Percentiles rank a stretch among this genome's conserved stretches.
Evolutionary conservation across 2,888 invertebrate species (phyloP).

Genomic region (Polyploca ridens): DNA sequence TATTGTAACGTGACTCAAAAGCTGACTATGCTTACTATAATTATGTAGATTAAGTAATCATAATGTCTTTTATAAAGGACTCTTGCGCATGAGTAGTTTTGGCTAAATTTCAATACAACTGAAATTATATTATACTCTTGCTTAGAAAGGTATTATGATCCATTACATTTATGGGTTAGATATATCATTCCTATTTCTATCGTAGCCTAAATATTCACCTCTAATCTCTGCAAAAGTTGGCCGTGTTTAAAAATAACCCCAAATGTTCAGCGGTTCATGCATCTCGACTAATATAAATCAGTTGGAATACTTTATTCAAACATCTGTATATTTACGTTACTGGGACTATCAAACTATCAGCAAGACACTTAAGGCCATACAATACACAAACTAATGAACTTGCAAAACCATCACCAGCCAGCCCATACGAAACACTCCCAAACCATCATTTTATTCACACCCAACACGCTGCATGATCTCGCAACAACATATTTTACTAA

Average conservation of each 20-base stretch:
- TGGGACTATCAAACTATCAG: not conserved
- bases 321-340: not conserved
- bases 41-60: too few species aligned
- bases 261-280: not conserved
- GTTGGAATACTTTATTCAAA: not conserved
- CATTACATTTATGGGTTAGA: not conserved
- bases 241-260: not conserved
- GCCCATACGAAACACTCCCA: not conserved
- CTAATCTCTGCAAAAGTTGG: not conserved
- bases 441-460: not conserved
- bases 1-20: too few species aligned
- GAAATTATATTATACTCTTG: not conserved
- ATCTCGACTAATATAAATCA: not conserved
- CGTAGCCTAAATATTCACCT: not conserved
- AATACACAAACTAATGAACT: slow-evolving; percentile 1
- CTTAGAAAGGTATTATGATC: not conserved
- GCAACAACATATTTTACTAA: slow-evolving; percentile 29
- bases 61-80: too few species aligned
- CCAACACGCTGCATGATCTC: slow-evolving; percentile 16
- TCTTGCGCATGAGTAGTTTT: too few species aligned
- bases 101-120: not conserved
- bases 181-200: not conserved
- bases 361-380: not conserved
- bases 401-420: not conserved
- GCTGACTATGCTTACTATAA: too few species aligned